phyloP scores from a whole-genome alignment of 2,888 invertebrate genomes.

The Tetanocera ferruginea region DNA sequence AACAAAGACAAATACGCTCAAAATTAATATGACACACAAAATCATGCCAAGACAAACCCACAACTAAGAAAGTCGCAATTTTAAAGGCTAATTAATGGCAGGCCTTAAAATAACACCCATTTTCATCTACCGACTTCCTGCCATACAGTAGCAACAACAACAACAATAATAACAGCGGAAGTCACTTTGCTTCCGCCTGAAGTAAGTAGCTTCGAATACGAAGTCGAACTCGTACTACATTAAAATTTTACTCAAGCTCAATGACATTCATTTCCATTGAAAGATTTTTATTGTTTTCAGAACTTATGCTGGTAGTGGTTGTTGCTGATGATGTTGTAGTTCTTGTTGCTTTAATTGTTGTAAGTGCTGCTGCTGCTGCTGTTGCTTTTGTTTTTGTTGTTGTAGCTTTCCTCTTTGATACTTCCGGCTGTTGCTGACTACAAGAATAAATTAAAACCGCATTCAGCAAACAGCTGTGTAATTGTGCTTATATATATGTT shows the following conservation, averaged over 20 bases:
- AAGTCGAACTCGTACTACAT: too few species aligned
- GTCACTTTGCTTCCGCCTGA: too few species aligned
- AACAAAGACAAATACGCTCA: too few species aligned
- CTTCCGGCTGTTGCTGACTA: neutral
- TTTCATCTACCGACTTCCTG: too few species aligned
- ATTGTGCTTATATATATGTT: neutral
- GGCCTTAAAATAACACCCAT: too few species aligned
- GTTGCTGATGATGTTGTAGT: neutral
- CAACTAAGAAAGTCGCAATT: too few species aligned
- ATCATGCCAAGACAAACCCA: too few species aligned
- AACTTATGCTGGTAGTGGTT: neutral
- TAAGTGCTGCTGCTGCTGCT: neutral
- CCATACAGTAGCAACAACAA: neutral
- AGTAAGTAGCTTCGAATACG: too few species aligned
- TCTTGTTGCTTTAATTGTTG: slow-evolving; percentile 22
- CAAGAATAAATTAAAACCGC: slow-evolving; percentile 2
- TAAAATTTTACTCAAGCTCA: too few species aligned
- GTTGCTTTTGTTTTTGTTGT: neutral
- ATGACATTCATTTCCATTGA: too few species aligned
- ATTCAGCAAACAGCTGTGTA: neutral
- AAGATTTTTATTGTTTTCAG: neutral
- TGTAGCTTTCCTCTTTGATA: neutral
- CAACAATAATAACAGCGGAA: neutral
- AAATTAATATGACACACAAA: too few species aligned
- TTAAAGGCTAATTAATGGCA: too few species aligned